Conservation (phyloP, 64 coral and sea anemone species). For the Platygyra sinensis region DNA sequence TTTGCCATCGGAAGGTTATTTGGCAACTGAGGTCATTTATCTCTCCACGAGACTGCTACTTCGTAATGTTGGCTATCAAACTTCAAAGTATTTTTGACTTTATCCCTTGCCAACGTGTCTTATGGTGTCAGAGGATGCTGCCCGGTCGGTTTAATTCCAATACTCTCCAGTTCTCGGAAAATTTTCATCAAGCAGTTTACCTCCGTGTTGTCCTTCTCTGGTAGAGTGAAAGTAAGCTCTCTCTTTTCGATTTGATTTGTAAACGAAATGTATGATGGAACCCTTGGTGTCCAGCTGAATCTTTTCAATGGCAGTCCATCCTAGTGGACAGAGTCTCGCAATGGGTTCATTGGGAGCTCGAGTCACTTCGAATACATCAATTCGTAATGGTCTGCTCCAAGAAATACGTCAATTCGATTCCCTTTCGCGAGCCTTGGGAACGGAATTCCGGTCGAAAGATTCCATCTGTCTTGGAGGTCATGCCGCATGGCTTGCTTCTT, state of each 20-base stretch:
- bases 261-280: slow-evolving; percentile 7
- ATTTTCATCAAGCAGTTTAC: no score
- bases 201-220: not conserved
- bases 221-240: no score
- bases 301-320: slow-evolving; percentile 16
- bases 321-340: slow-evolving; percentile 13
- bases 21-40: no score
- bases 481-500: slow-evolving; percentile 31
- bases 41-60: no score
- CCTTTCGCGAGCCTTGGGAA: slow-evolving; percentile 7
- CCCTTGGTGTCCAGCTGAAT: not conserved
- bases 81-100: no score
- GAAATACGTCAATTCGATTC: not conserved
- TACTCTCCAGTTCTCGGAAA: no score
- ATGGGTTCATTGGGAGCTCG: not conserved
- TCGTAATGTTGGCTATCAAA: no score
- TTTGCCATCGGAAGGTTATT: no score
- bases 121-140: no score
- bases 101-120: no score
- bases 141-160: no score
- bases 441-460: not conserved
- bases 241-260: not conserved
- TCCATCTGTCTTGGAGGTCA: not conserved
- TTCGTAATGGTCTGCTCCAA: no score
- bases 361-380: slow-evolving; percentile 26